Percentiles rank a stretch among this genome's conserved stretches.
Conservation (phyloP, 2,113 vertebrate genomes). For the Nanorana parkeri region DNA sequence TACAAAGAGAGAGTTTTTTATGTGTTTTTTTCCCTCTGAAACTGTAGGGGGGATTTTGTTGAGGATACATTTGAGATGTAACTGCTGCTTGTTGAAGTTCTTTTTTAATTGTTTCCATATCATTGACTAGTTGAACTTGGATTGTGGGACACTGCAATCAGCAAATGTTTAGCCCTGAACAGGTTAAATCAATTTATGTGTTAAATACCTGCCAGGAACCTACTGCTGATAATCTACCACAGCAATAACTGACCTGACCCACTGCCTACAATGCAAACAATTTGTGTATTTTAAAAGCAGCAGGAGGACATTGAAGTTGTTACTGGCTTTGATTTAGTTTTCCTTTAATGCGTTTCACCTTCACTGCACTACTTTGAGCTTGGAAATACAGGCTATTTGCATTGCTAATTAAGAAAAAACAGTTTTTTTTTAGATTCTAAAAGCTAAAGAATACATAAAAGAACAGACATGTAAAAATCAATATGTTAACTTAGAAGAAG, state of each 20-base stretch:
- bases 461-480: conserved; percentile 24
- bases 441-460: conserved; percentile 42
- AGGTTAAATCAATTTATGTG: not conserved
- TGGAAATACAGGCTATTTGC: not conserved
- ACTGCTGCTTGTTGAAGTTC: too few species aligned
- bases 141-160: too few species aligned
- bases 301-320: not conserved
- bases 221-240: not conserved
- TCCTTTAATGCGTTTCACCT: conserved; percentile 23
- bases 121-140: too few species aligned
- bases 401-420: conserved; percentile 16
- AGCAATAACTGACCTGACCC: conserved; percentile 4
- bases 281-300: conserved; percentile 1
- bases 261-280: conserved; percentile 21
- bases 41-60: too few species aligned
- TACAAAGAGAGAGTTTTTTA: too few species aligned
- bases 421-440: not conserved
- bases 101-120: too few species aligned
- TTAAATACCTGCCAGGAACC: not conserved
- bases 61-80: too few species aligned
- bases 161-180: not conserved
- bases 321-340: conserved; percentile 29
- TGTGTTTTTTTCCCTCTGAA: too few species aligned
- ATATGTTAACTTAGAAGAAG: conserved; percentile 43
- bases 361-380: not conserved